Percentiles rank a stretch among this genome's conserved stretches.
Conservation (phyloP, 2,888 invertebrate genomes). For the Archips xylosteana region DNA sequence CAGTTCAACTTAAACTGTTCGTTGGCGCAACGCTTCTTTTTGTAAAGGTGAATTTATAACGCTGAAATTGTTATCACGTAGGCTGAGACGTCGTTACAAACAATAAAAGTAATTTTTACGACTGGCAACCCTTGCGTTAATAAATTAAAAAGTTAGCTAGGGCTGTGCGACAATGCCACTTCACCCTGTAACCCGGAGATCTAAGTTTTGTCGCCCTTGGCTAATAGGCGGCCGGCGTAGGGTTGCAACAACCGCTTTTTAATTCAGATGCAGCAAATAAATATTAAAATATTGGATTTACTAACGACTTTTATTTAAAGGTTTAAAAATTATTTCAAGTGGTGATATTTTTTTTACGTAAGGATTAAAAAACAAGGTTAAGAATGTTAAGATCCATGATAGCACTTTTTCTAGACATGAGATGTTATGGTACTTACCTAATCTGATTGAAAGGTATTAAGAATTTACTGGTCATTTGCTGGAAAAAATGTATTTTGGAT, state of each 20-base stretch:
- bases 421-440: no score
- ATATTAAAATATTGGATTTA: neutral
- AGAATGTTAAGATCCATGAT: no score
- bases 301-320: neutral
- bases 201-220: conserved; percentile 74
- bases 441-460: no score
- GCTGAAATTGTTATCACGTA: conserved; percentile 82
- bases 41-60: conserved; percentile 74
- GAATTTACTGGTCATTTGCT: no score
- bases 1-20: conserved; percentile 56
- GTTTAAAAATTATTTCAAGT: neutral
- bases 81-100: conserved; percentile 84
- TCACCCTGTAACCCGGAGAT: conserved; percentile 75
- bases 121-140: conserved; percentile 81
- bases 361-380: no score
- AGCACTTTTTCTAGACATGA: no score
- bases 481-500: no score
- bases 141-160: conserved; percentile 82
- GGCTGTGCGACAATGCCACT: conserved; percentile 79
- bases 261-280: neutral
- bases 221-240: conserved; percentile 57
- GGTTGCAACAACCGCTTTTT: conserved; percentile 48
- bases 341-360: no score
- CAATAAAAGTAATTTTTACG: conserved; percentile 86
- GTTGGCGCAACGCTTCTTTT: conserved; percentile 52